phyloP scores from a whole-genome alignment of 2,888 invertebrate genomes.

The Macrophya alboannulata region DNA sequence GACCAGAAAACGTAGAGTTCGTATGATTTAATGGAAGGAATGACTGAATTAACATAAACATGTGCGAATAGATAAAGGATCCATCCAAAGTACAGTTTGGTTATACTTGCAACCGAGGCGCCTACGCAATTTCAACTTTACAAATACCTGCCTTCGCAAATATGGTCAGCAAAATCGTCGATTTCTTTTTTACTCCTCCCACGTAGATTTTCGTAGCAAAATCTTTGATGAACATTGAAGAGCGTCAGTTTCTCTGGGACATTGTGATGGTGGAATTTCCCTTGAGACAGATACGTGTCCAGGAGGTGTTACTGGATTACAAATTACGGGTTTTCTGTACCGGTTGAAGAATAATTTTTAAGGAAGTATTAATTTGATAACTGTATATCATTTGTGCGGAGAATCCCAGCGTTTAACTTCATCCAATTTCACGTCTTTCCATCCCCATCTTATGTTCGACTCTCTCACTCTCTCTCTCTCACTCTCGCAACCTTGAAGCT shows the following conservation, averaged over 20 bases:
- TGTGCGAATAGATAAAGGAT: neutral
- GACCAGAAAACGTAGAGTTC: neutral
- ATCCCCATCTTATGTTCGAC: neutral
- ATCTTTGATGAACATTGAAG: neutral
- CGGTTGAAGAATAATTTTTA: no score
- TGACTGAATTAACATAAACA: neutral
- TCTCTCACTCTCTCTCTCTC: neutral
- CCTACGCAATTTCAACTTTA: neutral
- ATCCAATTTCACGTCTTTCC: neutral
- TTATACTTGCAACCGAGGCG: neutral
- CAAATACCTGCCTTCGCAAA: no score
- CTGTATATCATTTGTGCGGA: neutral
- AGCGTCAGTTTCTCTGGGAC: neutral
- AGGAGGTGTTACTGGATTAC: neutral
- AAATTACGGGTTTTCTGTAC: no score
- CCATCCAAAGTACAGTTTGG: neutral
- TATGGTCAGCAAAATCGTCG: neutral
- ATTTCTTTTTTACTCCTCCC: neutral
- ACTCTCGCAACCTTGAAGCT: conserved; percentile 35
- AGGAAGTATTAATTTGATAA: no score
- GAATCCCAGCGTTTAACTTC: neutral
- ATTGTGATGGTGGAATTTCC: neutral
- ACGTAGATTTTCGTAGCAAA: neutral
- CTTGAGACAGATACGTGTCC: neutral
- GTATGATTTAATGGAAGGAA: conserved; percentile 4